These are phyloP conservation scores for Menura novaehollandiae DNA, from an alignment of 2,113 vertebrate genomes.

Conservation along the genomic window DNA sequence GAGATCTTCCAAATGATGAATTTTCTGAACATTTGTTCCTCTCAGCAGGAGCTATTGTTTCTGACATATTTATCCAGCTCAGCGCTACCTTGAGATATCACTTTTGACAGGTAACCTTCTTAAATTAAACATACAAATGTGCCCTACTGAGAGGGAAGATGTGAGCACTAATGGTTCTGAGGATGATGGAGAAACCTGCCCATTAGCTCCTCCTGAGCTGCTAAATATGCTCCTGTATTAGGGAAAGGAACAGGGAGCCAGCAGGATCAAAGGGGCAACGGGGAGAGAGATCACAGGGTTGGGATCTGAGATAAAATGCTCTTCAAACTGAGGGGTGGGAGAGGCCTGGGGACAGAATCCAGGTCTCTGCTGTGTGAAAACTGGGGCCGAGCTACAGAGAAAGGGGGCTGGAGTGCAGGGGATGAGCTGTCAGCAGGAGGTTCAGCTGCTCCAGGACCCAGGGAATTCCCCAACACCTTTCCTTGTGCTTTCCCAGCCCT, in stretches of 20 bases:
- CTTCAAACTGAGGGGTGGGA: not conserved
- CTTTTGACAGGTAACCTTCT: conserved; percentile 59
- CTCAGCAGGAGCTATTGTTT: conserved; percentile 44
- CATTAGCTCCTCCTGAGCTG: not conserved
- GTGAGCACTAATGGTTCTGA: conserved; percentile 7
- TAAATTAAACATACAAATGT: conserved; percentile 58
- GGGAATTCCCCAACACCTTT: not conserved
- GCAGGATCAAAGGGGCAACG: not conserved
- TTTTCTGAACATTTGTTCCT: conserved; percentile 39
- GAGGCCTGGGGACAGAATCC: not conserved
- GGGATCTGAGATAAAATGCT: not conserved
- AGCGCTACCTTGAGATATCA: conserved; percentile 25
- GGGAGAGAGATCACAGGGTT: not conserved
- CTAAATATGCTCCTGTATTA: not conserved
- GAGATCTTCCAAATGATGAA: not conserved
- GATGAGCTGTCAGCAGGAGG: not conserved
- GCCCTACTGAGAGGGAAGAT: not conserved
- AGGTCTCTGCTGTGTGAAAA: not conserved
- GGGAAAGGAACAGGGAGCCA: not conserved
- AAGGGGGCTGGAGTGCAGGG: not conserved
- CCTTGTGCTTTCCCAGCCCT: not conserved
- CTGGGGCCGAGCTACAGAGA: not conserved
- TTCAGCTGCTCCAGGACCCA: not conserved
- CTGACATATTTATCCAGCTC: conserved; percentile 53
- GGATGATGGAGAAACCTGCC: not conserved